phyloP scores from a whole-genome alignment of 2,113 vertebrate genomes.

The Mirounga angustirostris region DNA sequence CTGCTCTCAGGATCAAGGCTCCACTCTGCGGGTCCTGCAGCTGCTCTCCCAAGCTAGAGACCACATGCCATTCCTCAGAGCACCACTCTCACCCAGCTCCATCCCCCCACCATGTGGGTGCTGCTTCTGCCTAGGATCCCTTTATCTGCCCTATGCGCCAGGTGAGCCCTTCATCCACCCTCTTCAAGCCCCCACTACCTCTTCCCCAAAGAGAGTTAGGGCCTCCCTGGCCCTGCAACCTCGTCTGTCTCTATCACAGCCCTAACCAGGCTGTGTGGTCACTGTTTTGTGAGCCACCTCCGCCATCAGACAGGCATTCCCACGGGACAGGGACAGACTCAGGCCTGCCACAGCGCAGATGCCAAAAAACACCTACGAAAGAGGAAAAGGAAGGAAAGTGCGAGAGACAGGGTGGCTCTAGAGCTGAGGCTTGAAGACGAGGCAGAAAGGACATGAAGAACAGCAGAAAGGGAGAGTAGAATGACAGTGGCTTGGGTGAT shows the following conservation, averaged over 20 bases:
- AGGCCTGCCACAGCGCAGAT: neutral
- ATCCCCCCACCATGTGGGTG: fast-evolving
- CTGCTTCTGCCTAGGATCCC: neutral
- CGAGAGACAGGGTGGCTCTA: neutral
- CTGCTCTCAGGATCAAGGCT: neutral
- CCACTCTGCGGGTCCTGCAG: neutral
- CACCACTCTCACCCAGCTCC: neutral
- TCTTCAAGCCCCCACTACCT: neutral
- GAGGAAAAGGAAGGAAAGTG: neutral
- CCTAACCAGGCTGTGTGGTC: neutral
- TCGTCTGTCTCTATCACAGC: neutral
- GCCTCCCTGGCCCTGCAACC: neutral
- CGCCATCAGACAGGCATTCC: neutral
- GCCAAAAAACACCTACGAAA: neutral
- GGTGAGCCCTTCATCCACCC: neutral
- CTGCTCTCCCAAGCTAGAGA: neutral
- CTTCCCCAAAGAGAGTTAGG: neutral
- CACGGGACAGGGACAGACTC: neutral
- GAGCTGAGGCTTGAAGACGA: neutral
- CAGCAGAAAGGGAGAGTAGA: neutral
- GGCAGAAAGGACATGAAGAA: neutral
- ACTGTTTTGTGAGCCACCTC: neutral
- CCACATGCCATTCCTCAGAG: neutral
- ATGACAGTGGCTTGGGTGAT: fast-evolving
- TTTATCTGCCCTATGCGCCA: neutral